Conservation (phyloP, 2,888 invertebrate species). For the Bursaphelenchus okinawaensis region DNA sequence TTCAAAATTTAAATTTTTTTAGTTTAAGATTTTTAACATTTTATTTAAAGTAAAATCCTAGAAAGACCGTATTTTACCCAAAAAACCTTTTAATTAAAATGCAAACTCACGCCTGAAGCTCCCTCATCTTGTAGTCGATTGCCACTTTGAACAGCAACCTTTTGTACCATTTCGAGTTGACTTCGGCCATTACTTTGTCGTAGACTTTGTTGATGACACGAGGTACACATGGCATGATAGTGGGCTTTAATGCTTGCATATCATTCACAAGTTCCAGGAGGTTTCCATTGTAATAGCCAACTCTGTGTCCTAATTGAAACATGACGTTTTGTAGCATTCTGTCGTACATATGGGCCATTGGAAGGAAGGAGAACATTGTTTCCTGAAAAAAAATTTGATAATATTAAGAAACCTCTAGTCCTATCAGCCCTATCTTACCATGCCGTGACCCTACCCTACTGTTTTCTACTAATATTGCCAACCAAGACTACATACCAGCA, state of each 20-base stretch:
- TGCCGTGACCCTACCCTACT: too few species aligned
- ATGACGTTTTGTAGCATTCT: slow-evolving; percentile 61
- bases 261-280: slow-evolving; percentile 74
- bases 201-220: slow-evolving; percentile 85
- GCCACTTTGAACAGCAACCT: slow-evolving; percentile 42
- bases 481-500: slow-evolving; percentile 1
- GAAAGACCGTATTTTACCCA: not conserved
- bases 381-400: slow-evolving; percentile 24
- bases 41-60: not conserved
- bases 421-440: too few species aligned
- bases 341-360: slow-evolving; percentile 96
- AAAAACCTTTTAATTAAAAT: not conserved
- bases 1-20: not conserved
- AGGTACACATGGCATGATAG: slow-evolving; percentile 89
- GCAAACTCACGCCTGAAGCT: slow-evolving; percentile 39
- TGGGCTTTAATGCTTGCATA: slow-evolving; percentile 80
- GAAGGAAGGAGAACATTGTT: slow-evolving; percentile 76
- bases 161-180: slow-evolving; percentile 43
- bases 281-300: slow-evolving; percentile 68
- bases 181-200: slow-evolving; percentile 66
- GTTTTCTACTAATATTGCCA: not conserved
- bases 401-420: too few species aligned
- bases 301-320: slow-evolving; percentile 37
- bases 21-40: not conserved
- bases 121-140: slow-evolving; percentile 38